Base-by-base conservation (phyloP, 2,797 vertebrate genomes). In the Gallinago solitaria region DNA sequence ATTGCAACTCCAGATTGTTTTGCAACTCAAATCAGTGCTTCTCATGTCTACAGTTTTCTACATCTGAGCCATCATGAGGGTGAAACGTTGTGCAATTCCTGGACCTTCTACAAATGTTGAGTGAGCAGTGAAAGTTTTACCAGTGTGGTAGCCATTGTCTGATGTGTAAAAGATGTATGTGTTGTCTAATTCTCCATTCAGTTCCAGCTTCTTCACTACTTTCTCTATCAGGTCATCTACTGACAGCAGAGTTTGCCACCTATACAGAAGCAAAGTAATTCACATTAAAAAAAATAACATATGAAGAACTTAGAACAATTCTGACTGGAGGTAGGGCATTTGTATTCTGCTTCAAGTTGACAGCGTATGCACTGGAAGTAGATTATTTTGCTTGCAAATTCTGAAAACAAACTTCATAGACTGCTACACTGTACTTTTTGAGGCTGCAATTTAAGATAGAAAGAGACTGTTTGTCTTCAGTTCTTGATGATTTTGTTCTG, bases 61-160 rank as follows among this genome's bases (percentile, higher is more conserved):
- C 21, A 73, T 33, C n/a, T 81, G 25, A 48, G 51, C 7, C 9
- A 24, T 71, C 30, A 45, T 2, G 17, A 74, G 43, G 6, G 7
- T 54, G n/a, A 77, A 69, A 30, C 5, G 9, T 60, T 79, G 73
- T 0, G 2, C 2, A 6, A 12, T 25, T 90, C 45, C n/a, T 39
- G 28, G 11, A 80, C 76, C 51, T 67, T 67, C n/a, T 77, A 75
- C 33, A 87, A 71, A n/a, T 3, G 10, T n/a, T n/a, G 39, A 83
- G 35, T 43, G 89, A 57, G 51, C 41, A 78, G 39, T 41, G 16
- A 93, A 86, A 82, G 17, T 21, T 56, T 81, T 94, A 99, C 99
- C 99, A 87, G 99, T 99, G 97, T 99, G 99, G 97, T 99, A 99
- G 85, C 99, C 99, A 15, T 99, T 99, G 97, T 99, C 99, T 9